Percentiles rank a stretch among this genome's conserved stretches.
Evolutionary conservation across 92 coral and sea anemone species (phyloP).

Genomic region (Paragorgia papillata): DNA sequence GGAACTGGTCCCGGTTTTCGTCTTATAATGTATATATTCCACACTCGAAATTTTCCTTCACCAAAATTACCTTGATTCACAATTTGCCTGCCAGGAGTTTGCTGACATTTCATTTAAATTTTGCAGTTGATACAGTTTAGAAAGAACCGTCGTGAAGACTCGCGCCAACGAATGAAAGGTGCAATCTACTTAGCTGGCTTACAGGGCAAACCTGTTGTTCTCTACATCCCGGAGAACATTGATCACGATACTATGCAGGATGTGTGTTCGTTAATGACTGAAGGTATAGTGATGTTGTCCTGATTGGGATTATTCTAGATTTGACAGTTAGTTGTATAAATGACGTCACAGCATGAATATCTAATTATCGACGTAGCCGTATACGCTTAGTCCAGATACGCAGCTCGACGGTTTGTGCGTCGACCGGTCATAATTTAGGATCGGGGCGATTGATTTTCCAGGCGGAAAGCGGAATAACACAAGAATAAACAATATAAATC

Average conservation of each 20-base stretch:
- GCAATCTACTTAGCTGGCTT: slow-evolving; percentile 87
- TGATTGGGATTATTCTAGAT: neutral
- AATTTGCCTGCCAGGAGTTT: too few relatives aligned
- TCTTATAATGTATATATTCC: too few relatives aligned
- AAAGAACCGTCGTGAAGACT: slow-evolving; percentile 38
- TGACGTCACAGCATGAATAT: neutral
- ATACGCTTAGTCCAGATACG: too few relatives aligned
- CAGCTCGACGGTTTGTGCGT: too few relatives aligned
- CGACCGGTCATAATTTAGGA: too few relatives aligned
- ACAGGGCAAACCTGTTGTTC: slow-evolving; percentile 84
- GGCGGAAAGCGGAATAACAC: too few relatives aligned
- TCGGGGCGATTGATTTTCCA: too few relatives aligned
- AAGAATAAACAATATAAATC: too few relatives aligned
- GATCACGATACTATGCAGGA: slow-evolving; percentile 72
- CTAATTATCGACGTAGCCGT: too few relatives aligned
- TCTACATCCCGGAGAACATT: slow-evolving; percentile 81
- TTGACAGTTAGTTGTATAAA: neutral
- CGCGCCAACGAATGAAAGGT: slow-evolving; percentile 86
- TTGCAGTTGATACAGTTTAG: slow-evolving; percentile 25
- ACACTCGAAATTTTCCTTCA: too few relatives aligned
- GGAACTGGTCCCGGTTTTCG: too few relatives aligned
- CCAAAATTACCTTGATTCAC: too few relatives aligned
- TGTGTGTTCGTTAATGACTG: slow-evolving; percentile 82
- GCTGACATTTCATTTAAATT: neutral
- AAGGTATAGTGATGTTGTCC: slow-evolving; percentile 60